Base-by-base conservation (phyloP, 2,797 vertebrate species). In the Australoheros facetus region DNA sequence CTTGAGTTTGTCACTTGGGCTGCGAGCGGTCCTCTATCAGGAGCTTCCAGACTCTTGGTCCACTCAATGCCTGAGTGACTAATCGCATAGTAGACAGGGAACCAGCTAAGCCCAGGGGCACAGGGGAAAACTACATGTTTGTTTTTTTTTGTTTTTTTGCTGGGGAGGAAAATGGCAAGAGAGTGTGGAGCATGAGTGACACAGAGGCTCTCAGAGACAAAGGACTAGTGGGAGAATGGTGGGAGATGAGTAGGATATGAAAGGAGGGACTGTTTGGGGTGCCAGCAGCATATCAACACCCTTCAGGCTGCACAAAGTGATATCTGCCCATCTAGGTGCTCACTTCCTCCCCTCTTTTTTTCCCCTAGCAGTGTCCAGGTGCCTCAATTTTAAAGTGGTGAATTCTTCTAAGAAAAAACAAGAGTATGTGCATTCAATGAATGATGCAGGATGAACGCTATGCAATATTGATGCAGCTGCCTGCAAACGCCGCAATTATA, bases 401-500 rank as follows among this genome's bases (percentile, higher is more conserved):
- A 64, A 75, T 77, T 78, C 71, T 58, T 77, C 77, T 39, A 58
- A 80, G 73, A 73, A 73, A 81, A 85, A 85, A 88, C 79, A 76
- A 77, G 77, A 85, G 64, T 56, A 78, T 83, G 57, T 69, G 85
- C 81, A 75, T 58, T 7, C 59, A 62, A 81, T 93, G 75, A 93
- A 94, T 92, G 87, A 93, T 94, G 92, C 92, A 92, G 81, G 88
- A 90, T 69, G 88, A 92, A 71, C 57, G 17, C 48, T 79, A 87
- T 94, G 90, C 82, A 93, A 92, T 88, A 94, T 92, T 91, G 83
- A 95, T 92, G 85, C 62, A 26, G 45, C 81, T 64, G 86, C 92
- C 88, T 85, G 76, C 84, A 87, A 90, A 92, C 81, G 85, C 75
- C 88, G 89, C 77, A 91, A 89, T 94, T 94, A 94, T 95, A 93